Base-by-base conservation (phyloP, 2,888 invertebrate genomes). In the Notocelia uddmanniana region DNA sequence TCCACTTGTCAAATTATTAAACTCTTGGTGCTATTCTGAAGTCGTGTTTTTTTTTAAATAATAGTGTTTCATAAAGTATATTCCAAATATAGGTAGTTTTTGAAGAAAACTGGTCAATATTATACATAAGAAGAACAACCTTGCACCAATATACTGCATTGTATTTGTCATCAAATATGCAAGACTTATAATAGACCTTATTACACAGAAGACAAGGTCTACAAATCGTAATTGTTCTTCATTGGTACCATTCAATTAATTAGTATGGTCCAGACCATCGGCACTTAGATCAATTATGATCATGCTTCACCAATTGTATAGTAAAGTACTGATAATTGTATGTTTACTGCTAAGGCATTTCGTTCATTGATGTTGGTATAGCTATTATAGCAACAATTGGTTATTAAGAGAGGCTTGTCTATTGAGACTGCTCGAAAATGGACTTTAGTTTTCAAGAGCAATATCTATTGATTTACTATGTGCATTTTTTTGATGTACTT, bases 251-350 rank as follows among this genome's bases (percentile, higher is more conserved):
- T 15, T 23, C 59, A 67, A 71, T 71, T 54, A 59, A 67, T 71
- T 67, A 60, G 71, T 60, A 69, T 26, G 41, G 66, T 21, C 26
- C 10, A 21, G 41, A 23, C 15, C 34, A 21, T 59, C 59, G 58
- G 31, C 9, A 66, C 52, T 66, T 52, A 63, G 55, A 45, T 19
- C 71, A 71, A 71, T 71, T 67, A 67, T 55, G 71, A 60, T 34
- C 31, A 59, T 50, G 52, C 66, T 54, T 21, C 45, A 48, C 26
- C 71, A 67, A 67, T 67, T 54, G 66, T 54, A 67, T 60, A 55
- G 66, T 71, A 60, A 71, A 59, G 50, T 54, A 45, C 45, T 23
- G 45, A 59, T 67, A 71, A 71, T 67, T 67, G 54, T 9, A 15
- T 48, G 52, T 59, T 66, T 48, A n/a, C n/a, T n/a, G n/a, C n/a